Base-by-base conservation (phyloP, 2,113 vertebrate genomes). In the Varanus salvator region DNA sequence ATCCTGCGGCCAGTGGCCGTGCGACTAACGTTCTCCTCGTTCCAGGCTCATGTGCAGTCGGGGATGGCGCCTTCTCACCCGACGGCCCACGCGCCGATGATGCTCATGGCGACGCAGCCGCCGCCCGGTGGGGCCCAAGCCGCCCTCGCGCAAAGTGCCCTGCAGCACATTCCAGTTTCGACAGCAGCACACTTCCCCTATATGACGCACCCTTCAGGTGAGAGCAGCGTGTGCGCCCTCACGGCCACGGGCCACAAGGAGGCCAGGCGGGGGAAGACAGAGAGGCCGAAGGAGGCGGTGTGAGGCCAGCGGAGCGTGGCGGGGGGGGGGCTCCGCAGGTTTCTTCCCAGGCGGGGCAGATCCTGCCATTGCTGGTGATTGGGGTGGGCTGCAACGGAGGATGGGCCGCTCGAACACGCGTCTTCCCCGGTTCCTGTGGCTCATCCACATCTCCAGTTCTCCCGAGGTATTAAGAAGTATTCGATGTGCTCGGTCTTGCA, bases 11-110 rank as follows among this genome's bases (percentile, higher is more conserved):
- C 95, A 4, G 94, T 93, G 92, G 93, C 93, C 95, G 89, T 93
- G 88, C 87, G 92, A 96, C 95, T 95, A 96, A n/a, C 68, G 97
- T 97, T 96, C 95, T 97, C 94, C 97, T 94, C 97, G 95, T 96
- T 97, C 94, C 97, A 99, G 99, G 98, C 99, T 95, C 99, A 99
- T 96, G 98, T 99, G 98, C 99, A 99, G 98, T 99, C 99, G 95
- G 98, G 99, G 94, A 98, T 99, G 96, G 98, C 99, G 97, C 98
- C 97, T 92, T 98, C 98, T 94, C 99, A 99, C 97, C 99, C 97
- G 85, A 96, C 98, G 91, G 97, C 98, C 95, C 99, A 99, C 97
- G 98, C 99, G 89, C 97, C 98, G 60, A 98, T 99, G 98, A 99
- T 99, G 99, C 97, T 99, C 97, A 99, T 99, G 99, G 98, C 98